These are phyloP conservation scores for Cyclophora albipunctata DNA, from an alignment of 2,888 invertebrate species.

Conservation along the genomic window DNA sequence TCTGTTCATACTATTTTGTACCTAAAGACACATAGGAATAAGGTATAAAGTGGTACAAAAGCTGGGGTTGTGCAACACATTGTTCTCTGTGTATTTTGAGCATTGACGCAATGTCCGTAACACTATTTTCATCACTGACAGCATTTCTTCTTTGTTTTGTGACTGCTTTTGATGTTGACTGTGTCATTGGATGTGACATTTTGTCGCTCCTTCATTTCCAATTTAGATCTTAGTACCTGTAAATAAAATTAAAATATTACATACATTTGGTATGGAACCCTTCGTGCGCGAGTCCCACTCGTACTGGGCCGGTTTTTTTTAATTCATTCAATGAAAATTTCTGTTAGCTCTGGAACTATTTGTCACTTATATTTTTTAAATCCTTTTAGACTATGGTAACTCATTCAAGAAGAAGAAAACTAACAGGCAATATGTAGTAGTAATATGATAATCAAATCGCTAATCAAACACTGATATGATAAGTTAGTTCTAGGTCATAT, in stretches of 20 bases:
- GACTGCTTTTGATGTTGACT: constrained; percentile 81
- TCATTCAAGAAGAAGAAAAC: too few species aligned
- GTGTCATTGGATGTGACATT: constrained; percentile 80
- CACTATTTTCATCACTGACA: constrained; percentile 68
- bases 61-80: constrained; percentile 59
- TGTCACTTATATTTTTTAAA: too few species aligned
- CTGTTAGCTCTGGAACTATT: too few species aligned
- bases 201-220: constrained; percentile 85
- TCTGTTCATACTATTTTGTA: not conserved
- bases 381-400: too few species aligned
- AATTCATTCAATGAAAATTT: too few species aligned
- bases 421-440: too few species aligned
- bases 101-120: constrained; percentile 63
- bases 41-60: constrained; percentile 27
- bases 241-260: constrained; percentile 30
- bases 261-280: too few species aligned
- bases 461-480: too few species aligned
- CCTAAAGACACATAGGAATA: not conserved
- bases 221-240: constrained; percentile 90
- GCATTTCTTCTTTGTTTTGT: constrained; percentile 77
- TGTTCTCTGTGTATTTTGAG: constrained; percentile 58
- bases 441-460: too few species aligned
- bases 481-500: too few species aligned
- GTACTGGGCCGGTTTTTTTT: too few species aligned
- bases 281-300: too few species aligned